Conservation (phyloP, 2,113 vertebrate species). For the Spea multiplicata region DNA sequence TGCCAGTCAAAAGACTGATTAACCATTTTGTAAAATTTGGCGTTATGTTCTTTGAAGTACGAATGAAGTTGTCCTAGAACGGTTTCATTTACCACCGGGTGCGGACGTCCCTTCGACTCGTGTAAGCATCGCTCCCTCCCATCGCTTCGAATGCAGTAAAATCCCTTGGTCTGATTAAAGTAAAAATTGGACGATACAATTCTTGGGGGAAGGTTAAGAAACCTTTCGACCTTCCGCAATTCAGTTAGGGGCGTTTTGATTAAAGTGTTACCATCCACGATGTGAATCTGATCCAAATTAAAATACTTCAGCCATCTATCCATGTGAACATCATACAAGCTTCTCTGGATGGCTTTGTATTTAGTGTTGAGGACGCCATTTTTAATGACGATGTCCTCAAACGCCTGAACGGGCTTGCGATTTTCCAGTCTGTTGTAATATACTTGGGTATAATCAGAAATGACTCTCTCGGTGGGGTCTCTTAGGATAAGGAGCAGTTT, state of each 20-base stretch:
- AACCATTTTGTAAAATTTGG: conserved; percentile 85
- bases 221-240: conserved; percentile 85
- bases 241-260: conserved; percentile 86
- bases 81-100: conserved; percentile 81
- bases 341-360: conserved; percentile 92
- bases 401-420: conserved; percentile 88
- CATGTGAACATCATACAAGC: conserved; percentile 87
- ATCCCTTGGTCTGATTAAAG: conserved; percentile 93
- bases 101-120: conserved; percentile 89
- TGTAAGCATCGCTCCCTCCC: conserved; percentile 88
- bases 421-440: conserved; percentile 90
- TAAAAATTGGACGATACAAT: conserved; percentile 90
- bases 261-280: conserved; percentile 86
- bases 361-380: conserved; percentile 83
- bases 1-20: conserved; percentile 88
- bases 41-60: conserved; percentile 87
- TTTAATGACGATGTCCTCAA: conserved; percentile 87
- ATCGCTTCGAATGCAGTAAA: conserved; percentile 89
- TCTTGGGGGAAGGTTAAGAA: conserved; percentile 81
- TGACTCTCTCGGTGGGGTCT: conserved; percentile 85
- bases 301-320: conserved; percentile 88
- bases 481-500: conserved; percentile 86
- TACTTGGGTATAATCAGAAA: conserved; percentile 93
- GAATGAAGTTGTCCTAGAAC: conserved; percentile 83
- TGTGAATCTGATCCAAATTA: conserved; percentile 84